Base-by-base conservation (phyloP, 2,797 vertebrate genomes). In the Notamacropus eugenii region DNA sequence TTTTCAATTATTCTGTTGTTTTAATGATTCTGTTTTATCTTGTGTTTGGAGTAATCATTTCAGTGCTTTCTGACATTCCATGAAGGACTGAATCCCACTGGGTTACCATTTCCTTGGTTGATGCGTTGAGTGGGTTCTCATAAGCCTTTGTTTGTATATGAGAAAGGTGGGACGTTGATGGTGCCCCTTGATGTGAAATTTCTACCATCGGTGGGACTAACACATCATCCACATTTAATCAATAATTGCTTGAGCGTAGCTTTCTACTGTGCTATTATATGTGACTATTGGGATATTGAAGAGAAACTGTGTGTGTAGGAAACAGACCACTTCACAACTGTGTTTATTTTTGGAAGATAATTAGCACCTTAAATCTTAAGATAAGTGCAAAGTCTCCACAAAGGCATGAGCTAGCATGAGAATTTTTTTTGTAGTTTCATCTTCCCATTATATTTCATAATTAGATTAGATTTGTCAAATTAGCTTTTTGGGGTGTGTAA, bases 381-480 rank as follows among this genome's bases (percentile, higher is more conserved):
- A 95, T 29, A 52, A 93, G 55, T 90, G 24, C 95, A 93, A 94
- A 55, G 59, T 95, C 11, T 97, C 96, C 11, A 74, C 74, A 94
- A 97, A 57, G 54, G 95, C 9, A 55, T 56, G 11, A 95, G 52
- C 24, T 92, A 94, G 46, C 40, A 92, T 91, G 67, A 96, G 46
- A 90, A 55, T 57, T 96, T 96, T 96, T 92, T 93, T 10, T 93
- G 46, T 27, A 92, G 29, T 82, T 14, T 90, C 34, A 67, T 95
- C 95, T 93, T 96, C 92, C 59, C 92, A 67, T 74, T 92, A 57
- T 90, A 92, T 95, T 97, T 97, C 40, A 82, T 96, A 95, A 94
- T 94, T 97, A 92, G 40, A 93, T 92, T 55, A 93, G 58, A 96
- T 95, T 96, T 95, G 95, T 97, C n/a, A 95, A 95, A 93, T 96